phyloP scores from a whole-genome alignment of 2,888 invertebrate species.

The Stenodema calcarata region DNA sequence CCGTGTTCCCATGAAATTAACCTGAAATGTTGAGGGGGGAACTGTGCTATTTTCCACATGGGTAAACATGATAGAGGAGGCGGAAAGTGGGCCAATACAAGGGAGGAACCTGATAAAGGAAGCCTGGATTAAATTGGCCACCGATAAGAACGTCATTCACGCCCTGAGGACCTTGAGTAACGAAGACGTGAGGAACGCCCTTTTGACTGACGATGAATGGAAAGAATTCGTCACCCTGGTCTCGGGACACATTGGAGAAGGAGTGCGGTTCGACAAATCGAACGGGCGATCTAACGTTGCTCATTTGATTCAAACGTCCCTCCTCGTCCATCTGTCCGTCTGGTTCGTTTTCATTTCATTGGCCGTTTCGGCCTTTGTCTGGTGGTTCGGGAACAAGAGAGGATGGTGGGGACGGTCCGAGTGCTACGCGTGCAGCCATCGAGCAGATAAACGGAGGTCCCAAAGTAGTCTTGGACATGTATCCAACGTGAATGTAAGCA shows the following conservation, averaged over 20 bases:
- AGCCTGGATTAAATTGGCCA: slow-evolving; percentile 43
- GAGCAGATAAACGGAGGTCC: not conserved
- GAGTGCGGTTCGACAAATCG: not conserved
- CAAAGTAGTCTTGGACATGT: not conserved
- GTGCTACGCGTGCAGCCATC: not conserved
- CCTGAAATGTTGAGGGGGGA: not conserved
- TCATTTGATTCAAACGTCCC: not conserved
- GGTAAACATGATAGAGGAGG: not conserved
- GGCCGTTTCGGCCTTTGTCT: not conserved
- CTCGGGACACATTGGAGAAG: not conserved
- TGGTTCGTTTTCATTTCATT: slow-evolving; percentile 14
- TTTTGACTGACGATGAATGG: slow-evolving; percentile 17
- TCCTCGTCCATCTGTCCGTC: not conserved
- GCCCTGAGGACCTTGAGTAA: slow-evolving; percentile 21
- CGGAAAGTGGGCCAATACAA: not conserved
- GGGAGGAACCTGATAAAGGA: slow-evolving; percentile 26
- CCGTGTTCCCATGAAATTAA: not conserved
- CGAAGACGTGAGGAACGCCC: slow-evolving; percentile 3
- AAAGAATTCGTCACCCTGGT: not conserved
- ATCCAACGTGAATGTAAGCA: not conserved
- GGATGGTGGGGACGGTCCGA: slow-evolving; percentile 18
- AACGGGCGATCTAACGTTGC: not conserved
- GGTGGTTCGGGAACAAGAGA: slow-evolving; percentile 12
- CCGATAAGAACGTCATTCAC: slow-evolving; percentile 21
- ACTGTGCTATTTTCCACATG: slow-evolving; percentile 11